Conservation (phyloP, 1,140 invertebrate species). For the Uloborus diversus region DNA sequence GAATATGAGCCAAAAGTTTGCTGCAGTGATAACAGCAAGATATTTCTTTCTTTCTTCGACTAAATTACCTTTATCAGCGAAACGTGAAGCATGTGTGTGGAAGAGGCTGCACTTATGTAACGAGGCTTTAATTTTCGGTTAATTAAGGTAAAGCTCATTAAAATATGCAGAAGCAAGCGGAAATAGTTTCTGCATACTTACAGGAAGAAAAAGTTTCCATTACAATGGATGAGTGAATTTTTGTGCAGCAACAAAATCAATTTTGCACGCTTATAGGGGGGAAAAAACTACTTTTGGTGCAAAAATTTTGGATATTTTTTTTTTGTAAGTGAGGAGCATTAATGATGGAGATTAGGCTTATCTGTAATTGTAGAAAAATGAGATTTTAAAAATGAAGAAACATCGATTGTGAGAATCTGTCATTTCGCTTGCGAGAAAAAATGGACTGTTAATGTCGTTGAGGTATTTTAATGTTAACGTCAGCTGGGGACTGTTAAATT, state of each 20-base stretch:
- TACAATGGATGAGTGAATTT: slow-evolving; percentile 3
- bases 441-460: too few species aligned
- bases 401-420: too few species aligned
- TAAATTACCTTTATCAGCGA: slow-evolving; percentile 37
- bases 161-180: slow-evolving; percentile 25
- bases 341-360: too few species aligned
- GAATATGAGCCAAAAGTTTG: slow-evolving; percentile 11
- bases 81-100: slow-evolving; percentile 7
- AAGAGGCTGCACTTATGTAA: slow-evolving; percentile 11
- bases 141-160: slow-evolving; percentile 38
- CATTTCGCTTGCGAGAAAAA: too few species aligned
- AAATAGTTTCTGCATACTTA: not conserved
- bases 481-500: too few species aligned
- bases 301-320: too few species aligned
- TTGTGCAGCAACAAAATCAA: slow-evolving; percentile 13
- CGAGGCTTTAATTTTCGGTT: slow-evolving; percentile 31
- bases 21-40: not conserved
- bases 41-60: slow-evolving; percentile 9
- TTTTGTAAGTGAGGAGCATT: too few species aligned
- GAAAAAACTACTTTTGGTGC: too few species aligned
- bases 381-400: too few species aligned
- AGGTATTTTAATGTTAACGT: too few species aligned
- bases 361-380: too few species aligned
- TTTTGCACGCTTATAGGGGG: not conserved
- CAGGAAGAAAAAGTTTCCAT: slow-evolving; percentile 21